phyloP scores from a whole-genome alignment of 2,888 invertebrate genomes.

The Andrena dorsata region DNA sequence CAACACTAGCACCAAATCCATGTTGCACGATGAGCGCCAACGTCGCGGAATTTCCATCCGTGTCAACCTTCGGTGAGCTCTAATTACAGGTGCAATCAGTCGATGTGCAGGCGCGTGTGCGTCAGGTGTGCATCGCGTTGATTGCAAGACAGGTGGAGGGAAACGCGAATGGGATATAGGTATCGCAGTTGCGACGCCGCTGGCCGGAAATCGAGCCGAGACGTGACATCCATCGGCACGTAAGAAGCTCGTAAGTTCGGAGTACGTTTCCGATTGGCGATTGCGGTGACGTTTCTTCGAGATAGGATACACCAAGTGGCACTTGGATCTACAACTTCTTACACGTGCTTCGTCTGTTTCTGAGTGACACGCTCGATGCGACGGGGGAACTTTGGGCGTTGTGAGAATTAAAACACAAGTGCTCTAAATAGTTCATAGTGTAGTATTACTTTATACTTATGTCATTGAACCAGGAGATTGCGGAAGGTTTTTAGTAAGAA shows the following conservation, averaged over 20 bases:
- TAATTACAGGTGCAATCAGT: conserved; percentile 66
- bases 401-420: background rate
- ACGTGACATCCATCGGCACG: conserved; percentile 40
- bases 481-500: too few species aligned
- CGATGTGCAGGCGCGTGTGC: conserved; percentile 4
- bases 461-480: too few species aligned
- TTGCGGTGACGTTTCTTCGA: conserved; percentile 29
- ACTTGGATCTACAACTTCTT: conserved; percentile 5
- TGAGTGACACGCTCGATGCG: background rate
- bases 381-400: background rate
- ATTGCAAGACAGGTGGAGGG: conserved; percentile 28
- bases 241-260: conserved; percentile 37
- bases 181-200: conserved; percentile 1
- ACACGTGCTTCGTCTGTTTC: conserved; percentile 1
- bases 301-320: conserved; percentile 20
- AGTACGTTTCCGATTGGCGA: conserved; percentile 41
- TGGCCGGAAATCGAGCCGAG: conserved; percentile 41
- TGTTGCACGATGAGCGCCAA: background rate
- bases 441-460: too few species aligned
- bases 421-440: too few species aligned
- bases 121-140: conserved; percentile 21
- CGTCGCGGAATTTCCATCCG: conserved; percentile 60
- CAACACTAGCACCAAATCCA: conserved; percentile 10
- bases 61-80: conserved; percentile 24
- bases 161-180: background rate